Percentiles rank a stretch among this genome's conserved stretches.
Evolutionary conservation across 2,888 invertebrate species (phyloP).

Genomic region (Drosophila robusta): DNA sequence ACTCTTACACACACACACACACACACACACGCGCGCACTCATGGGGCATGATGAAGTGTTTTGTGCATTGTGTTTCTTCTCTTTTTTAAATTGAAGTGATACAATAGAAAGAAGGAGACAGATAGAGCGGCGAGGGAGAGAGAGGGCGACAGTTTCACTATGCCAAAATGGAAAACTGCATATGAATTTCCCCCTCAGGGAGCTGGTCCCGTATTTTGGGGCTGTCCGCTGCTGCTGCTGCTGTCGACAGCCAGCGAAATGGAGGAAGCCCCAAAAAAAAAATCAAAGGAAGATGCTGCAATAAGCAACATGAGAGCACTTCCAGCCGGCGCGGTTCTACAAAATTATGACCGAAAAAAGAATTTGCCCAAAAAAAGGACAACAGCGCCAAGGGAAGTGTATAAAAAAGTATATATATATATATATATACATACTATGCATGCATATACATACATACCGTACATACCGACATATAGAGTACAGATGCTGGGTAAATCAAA

Average conservation of each 20-base stretch:
- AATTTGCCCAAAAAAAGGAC: constrained; percentile 53
- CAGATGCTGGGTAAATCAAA: constrained; percentile 70
- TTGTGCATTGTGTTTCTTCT: constrained; percentile 62
- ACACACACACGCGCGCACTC: constrained; percentile 20
- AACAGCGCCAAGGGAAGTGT: constrained; percentile 60
- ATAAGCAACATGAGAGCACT: constrained; percentile 69
- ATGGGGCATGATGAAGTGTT: constrained; percentile 70
- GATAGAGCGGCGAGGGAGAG: neutral
- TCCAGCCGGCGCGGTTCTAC: constrained; percentile 58
- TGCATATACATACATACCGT: neutral
- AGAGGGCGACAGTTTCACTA: constrained; percentile 45
- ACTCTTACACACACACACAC: constrained; percentile 30
- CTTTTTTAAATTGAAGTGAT: constrained; percentile 44
- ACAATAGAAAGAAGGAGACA: constrained; percentile 44
- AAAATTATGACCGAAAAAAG: constrained; percentile 67
- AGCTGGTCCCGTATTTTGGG: constrained; percentile 11
- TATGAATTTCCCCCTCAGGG: constrained; percentile 21
- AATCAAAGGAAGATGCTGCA: constrained; percentile 74
- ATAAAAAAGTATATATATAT: constrained; percentile 11
- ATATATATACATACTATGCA: neutral
- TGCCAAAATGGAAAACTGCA: constrained; percentile 51
- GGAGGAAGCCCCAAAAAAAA: constrained; percentile 11
- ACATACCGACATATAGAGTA: constrained; percentile 10
- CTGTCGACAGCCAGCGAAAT: constrained; percentile 27
- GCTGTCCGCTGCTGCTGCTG: constrained; percentile 1